These are phyloP conservation scores for Mirza zaza DNA, from an alignment of 2,113 vertebrate species.

Conservation along the genomic window DNA sequence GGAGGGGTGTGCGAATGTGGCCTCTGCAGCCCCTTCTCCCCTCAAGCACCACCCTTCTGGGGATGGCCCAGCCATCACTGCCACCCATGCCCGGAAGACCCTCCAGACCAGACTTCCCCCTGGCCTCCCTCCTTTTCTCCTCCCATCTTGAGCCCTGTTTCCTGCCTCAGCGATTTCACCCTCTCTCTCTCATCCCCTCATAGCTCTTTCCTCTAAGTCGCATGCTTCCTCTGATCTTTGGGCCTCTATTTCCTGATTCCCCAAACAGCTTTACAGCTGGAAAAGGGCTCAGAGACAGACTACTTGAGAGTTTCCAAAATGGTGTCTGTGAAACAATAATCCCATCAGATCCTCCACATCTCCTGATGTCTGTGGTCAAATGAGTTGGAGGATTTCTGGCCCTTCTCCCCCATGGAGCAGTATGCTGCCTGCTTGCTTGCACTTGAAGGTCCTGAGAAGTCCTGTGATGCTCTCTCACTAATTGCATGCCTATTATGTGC, in stretches of 20 bases:
- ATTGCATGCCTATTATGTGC: neutral
- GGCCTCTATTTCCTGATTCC: slow-evolving; percentile 30
- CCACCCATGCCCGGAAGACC: neutral
- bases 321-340: neutral
- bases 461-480: neutral
- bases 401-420: neutral
- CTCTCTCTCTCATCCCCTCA: neutral
- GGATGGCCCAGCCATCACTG: neutral
- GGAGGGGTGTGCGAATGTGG: no score
- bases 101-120: no score
- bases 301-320: neutral
- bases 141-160: slow-evolving; percentile 24
- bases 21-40: neutral
- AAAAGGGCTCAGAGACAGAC: neutral
- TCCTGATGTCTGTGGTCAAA: neutral
- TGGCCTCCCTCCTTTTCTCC: no score
- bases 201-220: slow-evolving; percentile 23
- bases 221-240: slow-evolving; percentile 1
- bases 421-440: neutral
- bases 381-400: neutral
- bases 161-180: neutral
- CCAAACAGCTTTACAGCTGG: neutral
- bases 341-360: neutral
- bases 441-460: neutral
- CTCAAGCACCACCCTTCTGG: no score